Conservation (phyloP, 2,888 invertebrate species). For the Caradrina clavipalpis region DNA sequence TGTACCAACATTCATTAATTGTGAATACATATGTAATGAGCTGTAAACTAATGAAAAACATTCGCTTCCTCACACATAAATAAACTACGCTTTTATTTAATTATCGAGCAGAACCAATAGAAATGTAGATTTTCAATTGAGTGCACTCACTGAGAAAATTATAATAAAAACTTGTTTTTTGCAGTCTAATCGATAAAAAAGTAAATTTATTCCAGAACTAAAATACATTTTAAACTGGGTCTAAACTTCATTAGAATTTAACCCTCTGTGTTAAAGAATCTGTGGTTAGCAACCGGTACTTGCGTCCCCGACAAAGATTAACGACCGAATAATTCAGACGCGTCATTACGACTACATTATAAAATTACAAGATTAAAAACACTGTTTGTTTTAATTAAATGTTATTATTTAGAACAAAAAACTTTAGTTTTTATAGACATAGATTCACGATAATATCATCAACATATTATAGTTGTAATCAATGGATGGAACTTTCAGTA, state of each 20-base stretch:
- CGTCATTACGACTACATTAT: slow-evolving; percentile 57
- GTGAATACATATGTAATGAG: slow-evolving; percentile 52
- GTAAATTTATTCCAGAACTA: slow-evolving; percentile 52
- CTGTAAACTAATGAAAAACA: slow-evolving; percentile 50
- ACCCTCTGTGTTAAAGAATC: slow-evolving; percentile 69
- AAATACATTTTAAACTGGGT: slow-evolving; percentile 67
- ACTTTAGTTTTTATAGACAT: slow-evolving; percentile 26
- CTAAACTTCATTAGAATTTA: slow-evolving; percentile 68
- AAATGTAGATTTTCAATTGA: slow-evolving; percentile 31
- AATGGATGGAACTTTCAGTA: slow-evolving; percentile 64
- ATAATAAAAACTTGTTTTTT: slow-evolving; percentile 44
- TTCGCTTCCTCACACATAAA: slow-evolving; percentile 32
- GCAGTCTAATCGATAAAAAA: slow-evolving; percentile 35
- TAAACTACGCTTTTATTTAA: slow-evolving; percentile 47
- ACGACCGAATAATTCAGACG: slow-evolving; percentile 69
- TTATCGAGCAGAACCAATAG: slow-evolving; percentile 52
- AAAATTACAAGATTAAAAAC: slow-evolving; percentile 50
- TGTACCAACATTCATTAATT: slow-evolving; percentile 45
- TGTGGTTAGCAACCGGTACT: slow-evolving; percentile 69
- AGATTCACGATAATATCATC: slow-evolving; percentile 23
- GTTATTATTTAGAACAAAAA: slow-evolving; percentile 35
- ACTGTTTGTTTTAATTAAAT: slow-evolving; percentile 49
- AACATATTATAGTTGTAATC: slow-evolving; percentile 50
- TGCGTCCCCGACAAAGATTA: slow-evolving; percentile 73
- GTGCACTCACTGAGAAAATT: slow-evolving; percentile 46